These are phyloP conservation scores for Anguilla pacifica DNA, from an alignment of 2,797 vertebrate genomes.

Conservation along the genomic window DNA sequence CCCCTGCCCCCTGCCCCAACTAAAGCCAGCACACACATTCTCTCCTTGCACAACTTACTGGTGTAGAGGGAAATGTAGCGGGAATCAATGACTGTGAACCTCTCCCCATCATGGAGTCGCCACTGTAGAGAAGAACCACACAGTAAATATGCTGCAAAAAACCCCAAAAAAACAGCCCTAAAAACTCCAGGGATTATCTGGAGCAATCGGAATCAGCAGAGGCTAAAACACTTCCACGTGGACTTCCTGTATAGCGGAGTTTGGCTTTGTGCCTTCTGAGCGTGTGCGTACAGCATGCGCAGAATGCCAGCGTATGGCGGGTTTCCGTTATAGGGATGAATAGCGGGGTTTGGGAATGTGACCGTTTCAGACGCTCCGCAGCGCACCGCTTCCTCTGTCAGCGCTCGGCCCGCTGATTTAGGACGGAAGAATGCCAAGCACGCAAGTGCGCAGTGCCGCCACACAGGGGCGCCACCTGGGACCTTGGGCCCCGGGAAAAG, in stretches of 20 bases:
- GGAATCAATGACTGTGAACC: conserved; percentile 82
- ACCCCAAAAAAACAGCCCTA: neutral
- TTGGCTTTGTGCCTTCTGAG: neutral
- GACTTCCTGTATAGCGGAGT: neutral
- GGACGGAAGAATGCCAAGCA: neutral
- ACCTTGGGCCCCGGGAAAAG: too few species aligned
- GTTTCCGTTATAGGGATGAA: neutral
- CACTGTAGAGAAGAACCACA: conserved; percentile 74
- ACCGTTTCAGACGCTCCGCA: neutral
- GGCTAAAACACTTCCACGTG: neutral
- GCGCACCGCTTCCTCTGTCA: neutral
- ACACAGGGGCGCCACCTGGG: neutral
- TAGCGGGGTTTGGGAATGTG: neutral
- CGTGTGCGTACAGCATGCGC: neutral
- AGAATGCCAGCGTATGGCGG: neutral
- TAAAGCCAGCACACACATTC: neutral
- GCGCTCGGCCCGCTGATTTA: neutral
- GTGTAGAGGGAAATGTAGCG: conserved; percentile 85
- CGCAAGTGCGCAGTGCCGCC: neutral
- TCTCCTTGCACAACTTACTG: conserved; percentile 71
- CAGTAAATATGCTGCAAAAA: neutral
- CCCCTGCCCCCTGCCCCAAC: neutral
- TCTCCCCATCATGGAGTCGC: conserved; percentile 69
- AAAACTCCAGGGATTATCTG: neutral
- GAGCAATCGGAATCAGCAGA: neutral